These are phyloP conservation scores for Eumacrocentrus americanus DNA, from an alignment of 2,888 invertebrate species.

Conservation along the genomic window DNA sequence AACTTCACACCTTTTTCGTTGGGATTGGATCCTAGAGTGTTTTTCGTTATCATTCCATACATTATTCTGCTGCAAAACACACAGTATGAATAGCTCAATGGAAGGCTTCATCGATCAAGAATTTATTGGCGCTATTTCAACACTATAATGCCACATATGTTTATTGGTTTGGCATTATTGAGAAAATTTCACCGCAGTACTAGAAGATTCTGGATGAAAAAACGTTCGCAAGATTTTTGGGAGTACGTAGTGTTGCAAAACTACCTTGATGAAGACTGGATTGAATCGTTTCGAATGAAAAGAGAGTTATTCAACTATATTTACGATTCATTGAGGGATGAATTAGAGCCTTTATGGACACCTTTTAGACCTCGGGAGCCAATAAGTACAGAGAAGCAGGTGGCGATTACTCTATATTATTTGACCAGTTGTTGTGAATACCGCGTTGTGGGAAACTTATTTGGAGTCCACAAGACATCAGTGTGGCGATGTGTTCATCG, in stretches of 20 bases:
- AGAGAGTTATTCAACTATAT: background rate
- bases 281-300: background rate
- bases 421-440: no score
- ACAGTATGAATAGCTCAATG: no score
- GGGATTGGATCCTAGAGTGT: no score
- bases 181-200: background rate
- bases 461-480: conserved; percentile 1
- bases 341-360: background rate
- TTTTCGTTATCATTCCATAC: no score
- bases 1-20: no score
- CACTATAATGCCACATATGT: background rate
- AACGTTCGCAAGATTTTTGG: background rate
- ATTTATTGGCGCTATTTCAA: background rate
- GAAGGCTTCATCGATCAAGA: background rate
- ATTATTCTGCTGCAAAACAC: no score
- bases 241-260: background rate
- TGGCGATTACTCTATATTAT: background rate
- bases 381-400: background rate
- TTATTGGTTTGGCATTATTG: background rate
- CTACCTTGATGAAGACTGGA: no score
- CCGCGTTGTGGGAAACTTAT: background rate
- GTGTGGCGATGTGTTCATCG: conserved; percentile 3
- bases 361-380: background rate
- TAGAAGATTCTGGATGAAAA: conserved; percentile 1
- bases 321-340: background rate